Evolutionary conservation across 2,888 invertebrate genomes (phyloP).

Genomic region (Pristionchus fissidentatus): DNA sequence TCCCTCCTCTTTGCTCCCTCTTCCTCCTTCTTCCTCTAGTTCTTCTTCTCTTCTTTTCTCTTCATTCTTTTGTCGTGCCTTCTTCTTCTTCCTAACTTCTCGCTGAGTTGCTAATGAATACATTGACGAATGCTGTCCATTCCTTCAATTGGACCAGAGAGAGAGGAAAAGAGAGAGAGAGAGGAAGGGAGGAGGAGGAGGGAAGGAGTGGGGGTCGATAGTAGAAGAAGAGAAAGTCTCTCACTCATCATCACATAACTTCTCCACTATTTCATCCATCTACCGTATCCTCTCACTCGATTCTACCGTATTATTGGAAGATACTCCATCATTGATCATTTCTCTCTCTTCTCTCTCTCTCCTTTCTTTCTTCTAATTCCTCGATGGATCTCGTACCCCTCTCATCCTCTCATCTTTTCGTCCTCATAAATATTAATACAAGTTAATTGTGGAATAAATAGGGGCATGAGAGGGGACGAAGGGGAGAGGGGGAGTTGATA

Average conservation of each 20-base stretch:
- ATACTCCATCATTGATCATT: not conserved
- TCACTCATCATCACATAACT: not conserved
- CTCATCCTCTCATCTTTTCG: not conserved
- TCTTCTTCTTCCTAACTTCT: not conserved
- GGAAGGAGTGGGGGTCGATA: too few species aligned
- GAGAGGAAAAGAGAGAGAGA: conserved; percentile 3
- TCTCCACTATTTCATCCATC: not conserved
- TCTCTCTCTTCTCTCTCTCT: not conserved
- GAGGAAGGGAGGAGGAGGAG: not conserved
- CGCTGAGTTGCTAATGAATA: conserved; percentile 20
- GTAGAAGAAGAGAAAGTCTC: too few species aligned
- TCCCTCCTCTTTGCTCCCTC: not conserved
- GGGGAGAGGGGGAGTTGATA: not conserved
- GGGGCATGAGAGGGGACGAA: not conserved
- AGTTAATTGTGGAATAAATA: not conserved
- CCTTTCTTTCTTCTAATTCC: not conserved
- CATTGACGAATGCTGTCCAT: conserved; percentile 28
- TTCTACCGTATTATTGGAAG: too few species aligned
- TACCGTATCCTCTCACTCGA: not conserved
- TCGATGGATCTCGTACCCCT: not conserved
- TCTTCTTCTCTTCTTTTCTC: not conserved
- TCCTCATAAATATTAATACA: conserved; percentile 2
- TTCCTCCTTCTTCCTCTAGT: not conserved
- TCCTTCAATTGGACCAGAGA: not conserved
- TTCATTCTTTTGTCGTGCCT: not conserved